Evolutionary conservation across 2,113 vertebrate genomes (phyloP).

Genomic region (Bagarius yarrelli): DNA sequence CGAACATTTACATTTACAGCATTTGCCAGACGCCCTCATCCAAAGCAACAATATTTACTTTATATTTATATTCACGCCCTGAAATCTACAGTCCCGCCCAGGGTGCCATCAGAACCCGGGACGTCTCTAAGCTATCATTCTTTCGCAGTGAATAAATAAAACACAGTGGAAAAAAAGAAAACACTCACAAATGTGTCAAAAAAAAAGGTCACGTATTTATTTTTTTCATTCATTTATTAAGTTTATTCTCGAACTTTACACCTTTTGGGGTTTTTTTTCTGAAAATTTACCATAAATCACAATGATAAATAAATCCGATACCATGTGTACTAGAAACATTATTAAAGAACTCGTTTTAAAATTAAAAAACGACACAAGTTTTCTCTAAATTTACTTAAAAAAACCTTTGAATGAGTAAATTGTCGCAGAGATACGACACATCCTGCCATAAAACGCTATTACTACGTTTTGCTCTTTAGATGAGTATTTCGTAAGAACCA

Average conservation of each 20-base stretch:
- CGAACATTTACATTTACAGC: no score
- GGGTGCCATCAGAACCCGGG: no score
- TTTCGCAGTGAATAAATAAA: background rate
- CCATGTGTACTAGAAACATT: slow-evolving; percentile 53
- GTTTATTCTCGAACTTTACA: no score
- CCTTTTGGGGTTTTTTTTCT: slow-evolving; percentile 45
- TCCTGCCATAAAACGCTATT: slow-evolving; percentile 26
- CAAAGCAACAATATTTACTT: no score
- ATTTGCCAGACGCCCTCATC: no score
- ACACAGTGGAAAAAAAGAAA: background rate
- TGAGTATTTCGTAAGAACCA: slow-evolving; percentile 25
- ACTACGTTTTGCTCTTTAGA: slow-evolving; percentile 37
- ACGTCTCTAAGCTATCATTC: no score
- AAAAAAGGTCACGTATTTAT: slow-evolving; percentile 58
- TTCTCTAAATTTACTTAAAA: slow-evolving; percentile 40
- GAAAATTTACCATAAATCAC: slow-evolving; percentile 65
- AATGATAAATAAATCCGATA: slow-evolving; percentile 63
- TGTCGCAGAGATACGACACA: slow-evolving; percentile 24
- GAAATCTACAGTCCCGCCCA: no score
- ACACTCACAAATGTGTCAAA: slow-evolving; percentile 53
- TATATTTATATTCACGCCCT: no score
- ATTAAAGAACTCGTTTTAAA: slow-evolving; percentile 53
- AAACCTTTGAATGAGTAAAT: slow-evolving; percentile 20
- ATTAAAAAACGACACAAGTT: slow-evolving; percentile 11
- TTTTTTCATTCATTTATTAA: slow-evolving; percentile 65